Conservation (phyloP, 2,888 invertebrate genomes). For the Ormyrus thymus region DNA sequence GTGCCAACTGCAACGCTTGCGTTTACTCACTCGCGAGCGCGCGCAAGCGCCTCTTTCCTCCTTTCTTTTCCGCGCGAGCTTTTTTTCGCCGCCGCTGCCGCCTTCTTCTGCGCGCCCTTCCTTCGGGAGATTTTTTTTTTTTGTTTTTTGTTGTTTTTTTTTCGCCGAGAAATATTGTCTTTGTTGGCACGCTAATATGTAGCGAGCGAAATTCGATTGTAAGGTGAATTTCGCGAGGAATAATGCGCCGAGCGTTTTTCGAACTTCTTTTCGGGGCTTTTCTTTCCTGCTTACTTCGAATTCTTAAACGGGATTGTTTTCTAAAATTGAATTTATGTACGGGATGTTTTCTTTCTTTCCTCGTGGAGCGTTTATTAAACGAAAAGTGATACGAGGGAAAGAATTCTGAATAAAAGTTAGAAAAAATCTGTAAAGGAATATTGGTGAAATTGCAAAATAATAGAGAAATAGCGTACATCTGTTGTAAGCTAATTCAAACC, state of each 20-base stretch:
- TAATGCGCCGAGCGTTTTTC: not conserved
- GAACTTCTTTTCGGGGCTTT: too few relatives aligned
- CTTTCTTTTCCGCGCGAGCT: not conserved
- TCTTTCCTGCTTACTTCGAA: too few relatives aligned
- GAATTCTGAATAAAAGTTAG: too few relatives aligned
- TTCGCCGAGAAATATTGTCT: not conserved
- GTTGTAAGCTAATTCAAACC: too few relatives aligned
- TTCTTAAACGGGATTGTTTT: not conserved
- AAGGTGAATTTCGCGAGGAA: not conserved
- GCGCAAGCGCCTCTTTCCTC: not conserved
- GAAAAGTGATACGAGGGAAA: too few relatives aligned
- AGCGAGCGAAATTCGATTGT: not conserved
- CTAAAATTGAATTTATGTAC: not conserved
- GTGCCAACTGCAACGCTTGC: conserved; percentile 32
- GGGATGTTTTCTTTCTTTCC: too few relatives aligned
- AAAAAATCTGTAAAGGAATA: too few relatives aligned
- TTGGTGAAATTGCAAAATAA: too few relatives aligned
- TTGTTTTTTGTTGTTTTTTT: not conserved
- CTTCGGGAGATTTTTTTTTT: not conserved
- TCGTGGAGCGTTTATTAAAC: too few relatives aligned
- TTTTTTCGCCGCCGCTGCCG: not conserved
- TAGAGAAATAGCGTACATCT: too few relatives aligned
- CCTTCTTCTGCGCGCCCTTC: not conserved
- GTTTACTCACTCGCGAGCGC: not conserved
- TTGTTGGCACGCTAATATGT: not conserved